Base-by-base conservation (phyloP, 2,888 invertebrate genomes). In the Lysandra bellargus region DNA sequence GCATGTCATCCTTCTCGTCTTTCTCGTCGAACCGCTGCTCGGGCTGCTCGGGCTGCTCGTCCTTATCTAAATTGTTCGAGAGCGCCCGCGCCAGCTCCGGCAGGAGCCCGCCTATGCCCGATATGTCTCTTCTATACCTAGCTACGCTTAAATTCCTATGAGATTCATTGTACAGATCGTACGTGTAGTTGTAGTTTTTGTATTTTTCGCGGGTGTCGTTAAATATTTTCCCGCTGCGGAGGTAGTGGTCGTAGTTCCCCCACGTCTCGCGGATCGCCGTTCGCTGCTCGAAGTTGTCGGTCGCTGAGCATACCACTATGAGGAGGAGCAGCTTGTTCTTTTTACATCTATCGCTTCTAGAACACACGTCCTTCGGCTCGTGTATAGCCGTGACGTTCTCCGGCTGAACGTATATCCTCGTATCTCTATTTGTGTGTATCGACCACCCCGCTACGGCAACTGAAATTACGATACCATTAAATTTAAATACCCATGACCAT, bases 261-360 rank as follows among this genome's bases (percentile, higher is more conserved):
- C 97, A 97, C 0, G 97, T 97, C 80, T 96, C 95, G 81, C 97
- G 90, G 78, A 97, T 97, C 0, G 96, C 96, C 69, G 88, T 84
- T 75, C 98, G 94, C 69, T 96, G 95, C 57, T 96, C 95, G 83
- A 96, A 95, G 89, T 98, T 96, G 0, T 89, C 88, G 0, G 97
- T 96, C 0, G 97, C 95, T 0, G 98, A 97, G 85, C 97, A 97
- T 0, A 98, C 96, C 37, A 97, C 95, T 81, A 98, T 96, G 6
- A 98, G 90, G 37, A 98, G 88, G 85, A 96, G 96, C 1, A 96
- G 86, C 85, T 90, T 90, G 78, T 90, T 88, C 78, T 87, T 89
- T 37, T 84, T 84, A 33, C 84, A 80, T 79, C 81, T 87, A 57
- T 79, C 83, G 14, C 75, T 75, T 75, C 86, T 86, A n/a, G 86